Base-by-base conservation (phyloP, 2,113 vertebrate species). In the Prochilodus magdalenae region DNA sequence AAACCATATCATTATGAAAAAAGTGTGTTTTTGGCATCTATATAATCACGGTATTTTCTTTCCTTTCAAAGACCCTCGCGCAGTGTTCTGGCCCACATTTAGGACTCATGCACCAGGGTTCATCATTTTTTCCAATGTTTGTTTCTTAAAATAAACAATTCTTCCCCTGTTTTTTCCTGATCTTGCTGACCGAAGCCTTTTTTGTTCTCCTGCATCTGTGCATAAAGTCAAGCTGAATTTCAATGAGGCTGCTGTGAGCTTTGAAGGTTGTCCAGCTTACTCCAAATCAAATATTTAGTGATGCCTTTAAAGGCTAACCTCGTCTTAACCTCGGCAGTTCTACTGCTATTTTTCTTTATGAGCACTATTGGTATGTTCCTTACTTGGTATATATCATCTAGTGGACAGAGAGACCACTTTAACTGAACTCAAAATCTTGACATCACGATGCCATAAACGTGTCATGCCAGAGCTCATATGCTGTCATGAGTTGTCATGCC, bases 251-350 rank as follows among this genome's bases (percentile, higher is more conserved):
- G 53, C 75, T 55, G 27, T 62, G 62, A 73, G 73, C 83, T 84
- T 80, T 80, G 73, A 80, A 81, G 69, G 69, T 63, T 84, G 60
- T 74, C 74, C 78, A 63, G 53, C 70, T 81, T 69, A 81, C 53
- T 36, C 66, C 44, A 75, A 80, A 84, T 86, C 85, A 80, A 83
- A 86, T 86, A 84, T 78, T 86, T 81, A 78, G 79, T 59, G 63
- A 77, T 81, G 78, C 62, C 67, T 73, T 70, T 47, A 44, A 60
- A 78, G 78, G 40, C 63, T 75, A 69, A 81, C 47, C 78, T 29
- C 53, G 77, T 79, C 62, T 71, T 75, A 81, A 24, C 44, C 62
- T 80, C 47, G 13, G 33, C 53, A n/a, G 44, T 53, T 76, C 49
- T 51, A 15, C 66, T 57, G 57, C 49, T 51, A 62, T 72, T 73